These are phyloP conservation scores for Pelodiscus sinensis DNA, from an alignment of 2,113 vertebrate genomes.

Conservation along the genomic window DNA sequence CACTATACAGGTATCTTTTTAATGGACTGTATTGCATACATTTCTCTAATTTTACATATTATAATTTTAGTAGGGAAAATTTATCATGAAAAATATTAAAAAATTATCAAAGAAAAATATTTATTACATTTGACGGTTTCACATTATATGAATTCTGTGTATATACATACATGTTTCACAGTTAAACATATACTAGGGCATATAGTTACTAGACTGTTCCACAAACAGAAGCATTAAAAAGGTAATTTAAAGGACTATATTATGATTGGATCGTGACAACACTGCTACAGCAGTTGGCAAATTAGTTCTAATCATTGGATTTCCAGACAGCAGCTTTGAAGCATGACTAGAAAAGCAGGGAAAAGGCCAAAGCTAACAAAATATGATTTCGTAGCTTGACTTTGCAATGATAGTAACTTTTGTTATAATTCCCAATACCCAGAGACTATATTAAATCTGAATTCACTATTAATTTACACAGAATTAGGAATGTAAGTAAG, in stretches of 20 bases:
- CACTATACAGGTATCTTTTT: not conserved
- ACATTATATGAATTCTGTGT: not conserved
- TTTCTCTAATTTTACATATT: not conserved
- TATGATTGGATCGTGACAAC: not conserved
- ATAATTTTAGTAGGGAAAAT: not conserved
- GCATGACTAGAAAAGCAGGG: constrained; percentile 21
- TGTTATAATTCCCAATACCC: not conserved
- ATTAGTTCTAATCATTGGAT: not conserved
- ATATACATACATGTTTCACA: not conserved
- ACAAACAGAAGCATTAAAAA: not conserved
- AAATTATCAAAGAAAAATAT: not conserved
- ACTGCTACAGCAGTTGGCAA: not conserved
- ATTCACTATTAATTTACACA: constrained; percentile 20
- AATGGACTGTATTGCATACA: not conserved
- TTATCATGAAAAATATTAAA: not conserved
- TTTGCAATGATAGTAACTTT: not conserved
- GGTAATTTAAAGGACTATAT: not conserved
- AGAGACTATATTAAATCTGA: constrained; percentile 14
- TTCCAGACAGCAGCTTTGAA: not conserved
- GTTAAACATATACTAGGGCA: not conserved
- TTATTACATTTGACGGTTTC: not conserved
- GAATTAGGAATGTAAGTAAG: constrained; percentile 14
- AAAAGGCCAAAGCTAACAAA: constrained; percentile 15
- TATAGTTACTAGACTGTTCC: not conserved
- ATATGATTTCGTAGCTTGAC: accelerated